Base-by-base conservation (phyloP, 64 coral and sea anemone genomes). In the Stichodactyla mertensii region DNA sequence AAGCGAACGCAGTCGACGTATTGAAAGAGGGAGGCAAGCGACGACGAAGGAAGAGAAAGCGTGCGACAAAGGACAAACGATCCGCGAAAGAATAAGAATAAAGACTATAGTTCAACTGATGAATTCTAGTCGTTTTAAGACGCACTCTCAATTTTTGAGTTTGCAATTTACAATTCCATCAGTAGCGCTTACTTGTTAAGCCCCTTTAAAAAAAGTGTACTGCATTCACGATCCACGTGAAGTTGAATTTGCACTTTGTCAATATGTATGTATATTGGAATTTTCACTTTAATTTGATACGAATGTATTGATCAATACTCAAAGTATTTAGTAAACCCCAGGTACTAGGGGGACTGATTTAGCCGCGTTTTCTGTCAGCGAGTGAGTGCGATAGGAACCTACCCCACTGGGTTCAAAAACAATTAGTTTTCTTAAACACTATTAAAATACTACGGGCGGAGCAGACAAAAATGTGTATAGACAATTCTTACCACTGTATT, bases 241-340 rank as follows among this genome's bases (percentile, higher is more conserved):
- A 74, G 69, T 23, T 97, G 51, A 81, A 66, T 77, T 45, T 83
- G 71, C 84, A 89, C 86, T 93, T 90, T 92, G 91, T 90, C 89
- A 89, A 97, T 90, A 97, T 97, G 94, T 97, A 97, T 97, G 94
- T 97, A 97, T 97, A 97, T 97, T 97, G 94, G 88, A 97, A 82
- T 87, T 95, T 95, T 91, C 86, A 87, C 87, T 90, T 97, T 97
- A 87, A 97, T 97, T 97, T 97, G 91, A 97, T 97, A 97, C 91
- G 94, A 93, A 87, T 91, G 90, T 97, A 92, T 87, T 84, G 81
- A 87, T 87, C 87, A 84, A 88, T 81, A 87, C 55, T 85, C 60
- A 28, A 84, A 92, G 86, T 92, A 92, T 92, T 27, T 74, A 88
- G 61, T 88, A 92, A 81, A 74, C 52, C 86, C 88, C 80, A 83